Evolutionary conservation across 1,140 invertebrate genomes (phyloP).

Genomic region (Maconellicoccus hirsutus): DNA sequence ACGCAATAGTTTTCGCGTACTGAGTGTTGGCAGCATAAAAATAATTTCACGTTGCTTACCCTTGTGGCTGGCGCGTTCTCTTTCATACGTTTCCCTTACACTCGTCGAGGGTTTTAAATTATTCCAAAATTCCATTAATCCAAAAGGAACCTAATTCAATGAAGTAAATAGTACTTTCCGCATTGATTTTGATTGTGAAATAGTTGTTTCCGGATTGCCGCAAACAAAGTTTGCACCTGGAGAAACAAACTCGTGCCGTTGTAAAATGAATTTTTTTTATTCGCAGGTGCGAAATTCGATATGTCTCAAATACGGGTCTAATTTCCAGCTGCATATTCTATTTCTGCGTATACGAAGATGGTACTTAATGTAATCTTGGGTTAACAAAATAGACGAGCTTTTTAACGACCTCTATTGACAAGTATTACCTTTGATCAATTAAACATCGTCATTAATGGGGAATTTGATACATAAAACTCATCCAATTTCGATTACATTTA

Average conservation of each 20-base stretch:
- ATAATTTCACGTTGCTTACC: no score
- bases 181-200: neutral
- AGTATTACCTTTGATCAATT: neutral
- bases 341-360: no score
- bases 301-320: neutral
- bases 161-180: neutral
- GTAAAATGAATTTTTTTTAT: neutral
- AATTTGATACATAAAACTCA: no score
- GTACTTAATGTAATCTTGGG: neutral
- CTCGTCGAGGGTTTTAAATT: no score
- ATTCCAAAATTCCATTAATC: no score
- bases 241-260: neutral
- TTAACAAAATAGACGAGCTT: neutral
- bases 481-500: no score
- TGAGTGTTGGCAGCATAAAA: no score
- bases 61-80: no score
- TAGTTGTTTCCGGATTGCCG: neutral
- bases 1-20: no score
- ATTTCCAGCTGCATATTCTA: neutral
- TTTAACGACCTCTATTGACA: no score
- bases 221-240: neutral
- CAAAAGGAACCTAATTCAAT: neutral
- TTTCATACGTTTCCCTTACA: no score
- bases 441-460: neutral
- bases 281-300: constrained; percentile 2